A percentile compares a stretch with the other conserved stretches of the same genome.
Evolutionary conservation across 2,113 vertebrate species (phyloP).

Genomic region (Centropus unirufus): DNA sequence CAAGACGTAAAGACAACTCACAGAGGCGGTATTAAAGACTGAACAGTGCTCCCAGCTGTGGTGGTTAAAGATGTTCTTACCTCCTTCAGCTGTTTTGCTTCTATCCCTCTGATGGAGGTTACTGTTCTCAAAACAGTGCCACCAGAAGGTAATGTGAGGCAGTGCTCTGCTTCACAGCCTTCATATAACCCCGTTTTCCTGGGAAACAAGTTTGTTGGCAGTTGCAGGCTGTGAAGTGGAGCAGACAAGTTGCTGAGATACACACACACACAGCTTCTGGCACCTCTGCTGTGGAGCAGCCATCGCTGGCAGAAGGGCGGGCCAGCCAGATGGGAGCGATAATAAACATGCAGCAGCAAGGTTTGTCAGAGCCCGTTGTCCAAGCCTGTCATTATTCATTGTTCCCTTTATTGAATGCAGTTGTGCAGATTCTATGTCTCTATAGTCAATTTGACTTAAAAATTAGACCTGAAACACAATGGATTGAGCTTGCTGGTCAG

Average conservation of each 20-base stretch:
- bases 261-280: background rate
- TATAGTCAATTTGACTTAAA: background rate
- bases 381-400: background rate
- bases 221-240: background rate
- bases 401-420: background rate
- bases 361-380: background rate
- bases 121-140: background rate
- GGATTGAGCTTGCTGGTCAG: background rate
- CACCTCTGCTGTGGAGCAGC: background rate
- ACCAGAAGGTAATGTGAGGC: background rate
- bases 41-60: background rate
- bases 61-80: background rate
- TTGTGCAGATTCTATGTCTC: background rate
- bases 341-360: background rate
- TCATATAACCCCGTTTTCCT: background rate
- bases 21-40: background rate
- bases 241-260: background rate
- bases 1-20: background rate
- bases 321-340: background rate
- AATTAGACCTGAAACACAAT: background rate
- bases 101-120: background rate
- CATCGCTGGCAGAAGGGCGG: background rate
- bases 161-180: background rate
- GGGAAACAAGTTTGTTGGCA: background rate
- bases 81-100: background rate